A percentile compares a stretch with the other conserved stretches of the same genome.
Evolutionary conservation across 2,888 invertebrate genomes (phyloP).

Genomic region (Bellardia bayeri): DNA sequence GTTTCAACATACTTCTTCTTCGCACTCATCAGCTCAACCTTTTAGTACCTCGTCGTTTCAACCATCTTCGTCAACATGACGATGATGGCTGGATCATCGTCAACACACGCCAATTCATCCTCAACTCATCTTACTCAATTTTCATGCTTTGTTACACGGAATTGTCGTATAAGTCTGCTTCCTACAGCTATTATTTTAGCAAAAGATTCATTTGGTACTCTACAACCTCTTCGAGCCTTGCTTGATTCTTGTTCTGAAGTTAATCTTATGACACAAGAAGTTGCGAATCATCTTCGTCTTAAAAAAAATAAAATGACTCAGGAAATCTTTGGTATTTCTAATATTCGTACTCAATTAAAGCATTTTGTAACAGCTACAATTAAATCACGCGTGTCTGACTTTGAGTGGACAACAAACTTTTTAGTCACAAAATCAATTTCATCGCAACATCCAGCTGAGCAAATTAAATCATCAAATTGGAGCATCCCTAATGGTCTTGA

Average conservation of each 20-base stretch:
- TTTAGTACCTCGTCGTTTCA: background rate
- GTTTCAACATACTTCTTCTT: no score
- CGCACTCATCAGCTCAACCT: no score
- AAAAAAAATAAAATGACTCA: background rate
- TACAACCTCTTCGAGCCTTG: constrained; percentile 43
- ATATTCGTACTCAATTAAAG: constrained; percentile 31
- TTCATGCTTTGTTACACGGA: background rate
- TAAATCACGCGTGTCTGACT: constrained; percentile 13
- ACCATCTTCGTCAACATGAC: background rate
- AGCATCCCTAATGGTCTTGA: constrained; percentile 1
- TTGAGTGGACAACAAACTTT: constrained; percentile 47
- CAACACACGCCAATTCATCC: background rate
- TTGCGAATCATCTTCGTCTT: constrained; percentile 10
- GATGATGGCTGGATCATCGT: no score
- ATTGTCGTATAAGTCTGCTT: background rate
- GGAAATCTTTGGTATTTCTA: constrained; percentile 3
- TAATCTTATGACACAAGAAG: constrained; percentile 16
- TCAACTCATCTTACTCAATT: constrained; percentile 8
- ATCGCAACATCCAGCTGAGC: background rate
- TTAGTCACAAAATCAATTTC: constrained; percentile 46
- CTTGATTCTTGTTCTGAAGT: constrained; percentile 38
- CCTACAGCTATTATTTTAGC: constrained; percentile 28
- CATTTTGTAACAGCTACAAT: constrained; percentile 9
- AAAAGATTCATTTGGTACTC: constrained; percentile 23
- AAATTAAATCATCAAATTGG: background rate